phyloP scores from a whole-genome alignment of 2,113 vertebrate genomes.

The Telmatochromis bifrenatus region DNA sequence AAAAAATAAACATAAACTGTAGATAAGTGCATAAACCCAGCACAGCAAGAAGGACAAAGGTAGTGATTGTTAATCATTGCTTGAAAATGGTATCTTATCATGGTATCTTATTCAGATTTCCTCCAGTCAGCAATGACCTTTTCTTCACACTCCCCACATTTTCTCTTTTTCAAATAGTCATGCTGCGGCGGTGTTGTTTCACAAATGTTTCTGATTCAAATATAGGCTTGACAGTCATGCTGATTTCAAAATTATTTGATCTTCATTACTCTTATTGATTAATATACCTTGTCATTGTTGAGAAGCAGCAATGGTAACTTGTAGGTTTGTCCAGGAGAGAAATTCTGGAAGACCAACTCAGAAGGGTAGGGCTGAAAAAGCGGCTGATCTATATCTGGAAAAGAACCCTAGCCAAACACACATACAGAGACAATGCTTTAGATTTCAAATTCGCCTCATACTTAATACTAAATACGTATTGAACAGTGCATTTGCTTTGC shows the following conservation, averaged over 20 bases:
- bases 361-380: slow-evolving; percentile 83
- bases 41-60: not conserved
- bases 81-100: not conserved
- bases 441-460: not conserved
- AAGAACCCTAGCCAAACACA: slow-evolving; percentile 64
- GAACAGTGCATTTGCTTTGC: not conserved
- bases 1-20: not conserved
- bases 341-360: slow-evolving; percentile 85
- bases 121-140: not conserved
- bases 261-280: not conserved
- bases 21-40: not conserved
- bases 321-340: slow-evolving; percentile 71
- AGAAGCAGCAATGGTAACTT: slow-evolving; percentile 73
- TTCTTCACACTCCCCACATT: not conserved
- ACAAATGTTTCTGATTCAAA: not conserved
- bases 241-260: not conserved
- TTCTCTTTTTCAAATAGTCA: not conserved
- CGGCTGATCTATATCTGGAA: slow-evolving; percentile 66
- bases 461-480: not conserved
- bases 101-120: not conserved
- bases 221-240: not conserved
- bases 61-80: not conserved
- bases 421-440: not conserved
- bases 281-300: slow-evolving; percentile 80
- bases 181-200: not conserved